These are phyloP conservation scores for Vireo griseus DNA, from an alignment of 2,797 vertebrate species.

Conservation along the genomic window DNA sequence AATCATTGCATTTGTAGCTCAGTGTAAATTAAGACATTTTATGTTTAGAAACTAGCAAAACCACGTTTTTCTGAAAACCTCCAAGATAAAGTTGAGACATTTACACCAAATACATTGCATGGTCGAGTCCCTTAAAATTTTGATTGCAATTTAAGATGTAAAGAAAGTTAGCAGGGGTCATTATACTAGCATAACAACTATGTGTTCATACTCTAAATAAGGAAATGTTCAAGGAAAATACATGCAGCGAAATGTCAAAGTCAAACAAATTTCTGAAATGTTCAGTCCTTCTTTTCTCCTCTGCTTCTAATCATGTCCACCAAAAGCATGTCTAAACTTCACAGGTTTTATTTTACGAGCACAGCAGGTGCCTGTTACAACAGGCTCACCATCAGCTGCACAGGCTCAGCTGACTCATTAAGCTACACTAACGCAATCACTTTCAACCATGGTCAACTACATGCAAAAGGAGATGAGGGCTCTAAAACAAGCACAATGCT, in stretches of 20 bases:
- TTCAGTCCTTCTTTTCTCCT: neutral
- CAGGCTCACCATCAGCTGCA: neutral
- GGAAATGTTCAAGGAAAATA: neutral
- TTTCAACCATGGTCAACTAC: neutral
- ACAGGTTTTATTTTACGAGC: neutral
- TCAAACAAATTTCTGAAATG: neutral
- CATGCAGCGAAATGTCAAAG: accelerated
- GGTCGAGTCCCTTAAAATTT: neutral
- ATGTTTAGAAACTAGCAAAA: neutral
- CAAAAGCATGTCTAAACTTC: neutral
- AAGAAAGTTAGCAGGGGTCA: neutral
- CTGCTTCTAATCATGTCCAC: neutral
- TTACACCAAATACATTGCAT: neutral
- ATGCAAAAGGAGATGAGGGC: neutral
- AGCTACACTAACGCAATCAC: neutral
- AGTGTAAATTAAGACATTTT: neutral
- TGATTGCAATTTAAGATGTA: neutral
- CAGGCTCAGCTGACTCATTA: neutral
- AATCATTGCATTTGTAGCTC: neutral
- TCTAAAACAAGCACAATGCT: neutral
- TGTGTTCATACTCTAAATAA: neutral
- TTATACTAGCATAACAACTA: neutral
- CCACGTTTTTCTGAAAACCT: neutral
- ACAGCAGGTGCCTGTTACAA: neutral
- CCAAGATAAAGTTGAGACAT: neutral